Evolutionary conservation across 2,888 invertebrate genomes (phyloP).

Genomic region (Pseudococcus viburni): DNA sequence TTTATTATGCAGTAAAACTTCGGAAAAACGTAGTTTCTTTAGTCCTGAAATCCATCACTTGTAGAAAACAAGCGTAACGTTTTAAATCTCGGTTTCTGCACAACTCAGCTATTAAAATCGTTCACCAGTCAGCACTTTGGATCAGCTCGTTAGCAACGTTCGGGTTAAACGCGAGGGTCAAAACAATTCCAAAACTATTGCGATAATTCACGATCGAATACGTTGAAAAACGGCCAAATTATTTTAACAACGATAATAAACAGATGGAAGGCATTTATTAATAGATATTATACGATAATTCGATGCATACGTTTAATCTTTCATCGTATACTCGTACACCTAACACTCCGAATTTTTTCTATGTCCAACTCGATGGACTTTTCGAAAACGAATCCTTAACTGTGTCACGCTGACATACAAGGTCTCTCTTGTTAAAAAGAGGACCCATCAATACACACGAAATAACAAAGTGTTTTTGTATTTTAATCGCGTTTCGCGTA

Average conservation of each 20-base stretch:
- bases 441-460: not conserved
- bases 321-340: not conserved
- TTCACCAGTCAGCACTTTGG: not conserved
- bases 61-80: not conserved
- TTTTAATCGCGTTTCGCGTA: not conserved
- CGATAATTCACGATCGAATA: constrained; percentile 28
- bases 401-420: not conserved
- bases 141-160: not conserved
- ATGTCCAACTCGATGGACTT: not conserved
- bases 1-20: not conserved
- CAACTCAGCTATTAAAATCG: not conserved
- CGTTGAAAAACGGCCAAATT: constrained; percentile 33
- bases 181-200: not conserved
- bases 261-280: constrained; percentile 29
- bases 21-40: not conserved
- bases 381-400: not conserved
- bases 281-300: constrained; percentile 40
- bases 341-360: not conserved
- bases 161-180: not conserved
- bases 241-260: constrained; percentile 46
- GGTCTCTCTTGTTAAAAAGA: not conserved
- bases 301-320: not conserved
- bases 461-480: constrained; percentile 6
- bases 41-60: not conserved
- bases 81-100: not conserved